Conservation (phyloP, 2,888 invertebrate species). For the Polydrusus pterygomalis region DNA sequence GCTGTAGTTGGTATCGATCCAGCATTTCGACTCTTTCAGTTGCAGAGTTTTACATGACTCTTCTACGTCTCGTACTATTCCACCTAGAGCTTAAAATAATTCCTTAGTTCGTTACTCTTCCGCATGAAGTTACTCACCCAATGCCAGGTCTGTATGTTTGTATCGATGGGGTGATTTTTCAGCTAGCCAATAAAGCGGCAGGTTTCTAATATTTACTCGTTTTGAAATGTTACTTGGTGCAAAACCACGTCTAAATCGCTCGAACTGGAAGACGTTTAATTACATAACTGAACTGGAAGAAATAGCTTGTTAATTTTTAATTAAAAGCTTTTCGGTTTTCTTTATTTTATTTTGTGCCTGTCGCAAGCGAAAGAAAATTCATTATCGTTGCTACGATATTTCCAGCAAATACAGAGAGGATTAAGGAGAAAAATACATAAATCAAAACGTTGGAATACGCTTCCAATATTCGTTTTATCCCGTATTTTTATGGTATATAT, state of each 20-base stretch:
- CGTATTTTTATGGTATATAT: slow-evolving; percentile 3
- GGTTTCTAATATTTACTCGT: slow-evolving; percentile 4
- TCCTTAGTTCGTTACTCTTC: too few relatives aligned
- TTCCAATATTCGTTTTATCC: neutral
- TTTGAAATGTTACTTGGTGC: neutral
- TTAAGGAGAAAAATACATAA: slow-evolving; percentile 26
- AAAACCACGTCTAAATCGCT: slow-evolving; percentile 13
- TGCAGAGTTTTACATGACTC: too few relatives aligned
- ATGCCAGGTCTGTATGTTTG: too few relatives aligned
- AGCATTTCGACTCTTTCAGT: too few relatives aligned
- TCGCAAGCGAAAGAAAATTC: slow-evolving; percentile 24
- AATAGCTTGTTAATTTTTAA: slow-evolving; percentile 46
- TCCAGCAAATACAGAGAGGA: slow-evolving; percentile 4
- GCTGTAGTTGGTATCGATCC: too few relatives aligned
- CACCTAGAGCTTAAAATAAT: too few relatives aligned
- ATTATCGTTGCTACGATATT: slow-evolving; percentile 20
- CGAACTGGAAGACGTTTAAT: slow-evolving; percentile 25
- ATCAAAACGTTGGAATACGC: slow-evolving; percentile 22
- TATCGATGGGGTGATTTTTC: too few relatives aligned
- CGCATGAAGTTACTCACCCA: too few relatives aligned
- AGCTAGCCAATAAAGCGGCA: neutral
- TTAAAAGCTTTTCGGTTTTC: slow-evolving; percentile 32
- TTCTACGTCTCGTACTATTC: too few relatives aligned
- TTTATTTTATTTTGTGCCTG: slow-evolving; percentile 31
- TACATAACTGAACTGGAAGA: slow-evolving; percentile 37